Base-by-base conservation (phyloP, 2,797 vertebrate species). In the Halcyon chelicuti region DNA sequence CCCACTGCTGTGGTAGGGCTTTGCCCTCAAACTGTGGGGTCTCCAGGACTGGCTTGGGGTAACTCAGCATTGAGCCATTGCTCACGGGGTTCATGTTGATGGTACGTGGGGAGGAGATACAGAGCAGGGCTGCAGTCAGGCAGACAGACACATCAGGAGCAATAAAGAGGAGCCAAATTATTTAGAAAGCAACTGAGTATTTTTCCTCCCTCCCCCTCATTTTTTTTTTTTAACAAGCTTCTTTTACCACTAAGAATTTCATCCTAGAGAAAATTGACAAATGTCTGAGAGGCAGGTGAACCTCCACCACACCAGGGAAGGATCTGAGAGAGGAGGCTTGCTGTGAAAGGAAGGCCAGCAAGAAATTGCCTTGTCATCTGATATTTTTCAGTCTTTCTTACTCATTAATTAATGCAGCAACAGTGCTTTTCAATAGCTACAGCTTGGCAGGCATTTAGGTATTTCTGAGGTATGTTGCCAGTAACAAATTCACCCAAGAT, bases 211-310 rank as follows among this genome's bases (percentile, higher is more conserved):
- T 71, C 82, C 78, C 54, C 72, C 61, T 76, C 75, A 47, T 23
- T 58, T 88, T 91, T 91, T 91, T 91, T 91, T 91, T 92, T 15
- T 9, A 73, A 42, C 29, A 75, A 78, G 23, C 46, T 82, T 42
- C 22, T 63, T 84, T 62, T 71, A 65, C 79, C 23, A 42, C 49
- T 81, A 57, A 73, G 80, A 91, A 83, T 88, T 85, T 88, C 5
- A 77, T 85, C 29, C 29, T 82, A 60, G 85, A 76, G 76, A 92
- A 95, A 94, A 77, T 9, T 85, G 87, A 54, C 51, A 86, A 77
- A 73, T 83, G 9, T 68, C 62, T 93, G 75, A 91, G 86, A 83
- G 74, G 76, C 72, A 74, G 70, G 77, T 8, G 2, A 52, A 44
- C 23, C 61, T 88, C 71, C 31, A 52, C 13, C 3, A 2, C 78